These are phyloP conservation scores for Sitta carolinensis DNA, from an alignment of 2,797 vertebrate species.

Conservation along the genomic window DNA sequence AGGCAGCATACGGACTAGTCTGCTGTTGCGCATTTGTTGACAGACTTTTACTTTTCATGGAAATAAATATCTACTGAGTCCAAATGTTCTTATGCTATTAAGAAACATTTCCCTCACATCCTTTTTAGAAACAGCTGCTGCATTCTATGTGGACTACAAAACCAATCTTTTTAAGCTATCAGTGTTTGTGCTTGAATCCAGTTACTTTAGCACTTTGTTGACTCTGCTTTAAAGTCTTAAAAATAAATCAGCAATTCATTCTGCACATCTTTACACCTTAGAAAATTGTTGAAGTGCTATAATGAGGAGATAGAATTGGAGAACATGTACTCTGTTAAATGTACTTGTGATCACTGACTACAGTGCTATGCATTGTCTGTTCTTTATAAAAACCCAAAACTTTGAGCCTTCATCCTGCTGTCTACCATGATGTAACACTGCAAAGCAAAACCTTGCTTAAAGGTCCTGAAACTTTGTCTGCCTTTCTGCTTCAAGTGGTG, in stretches of 20 bases:
- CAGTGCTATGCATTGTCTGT: background rate
- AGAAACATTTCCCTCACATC: constrained; percentile 29
- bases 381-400: background rate
- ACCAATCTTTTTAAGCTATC: constrained; percentile 12
- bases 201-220: constrained; percentile 25
- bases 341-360: background rate
- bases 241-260: constrained; percentile 32
- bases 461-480: background rate
- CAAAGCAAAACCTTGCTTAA: background rate
- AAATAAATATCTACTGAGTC: constrained; percentile 23
- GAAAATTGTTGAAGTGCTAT: background rate
- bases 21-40: constrained; percentile 34
- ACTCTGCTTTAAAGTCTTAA: constrained; percentile 25
- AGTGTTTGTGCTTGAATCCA: background rate
- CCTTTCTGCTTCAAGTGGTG: background rate
- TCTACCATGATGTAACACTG: background rate
- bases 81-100: constrained; percentile 30
- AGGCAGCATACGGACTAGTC: background rate
- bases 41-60: constrained; percentile 50
- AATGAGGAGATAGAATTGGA: background rate
- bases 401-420: background rate
- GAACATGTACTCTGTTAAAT: background rate
- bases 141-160: constrained; percentile 5
- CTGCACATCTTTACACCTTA: background rate
- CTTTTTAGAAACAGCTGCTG: constrained; percentile 25